Base-by-base conservation (phyloP, 2,888 invertebrate genomes). In the Drosophila pseudotalamancana region DNA sequence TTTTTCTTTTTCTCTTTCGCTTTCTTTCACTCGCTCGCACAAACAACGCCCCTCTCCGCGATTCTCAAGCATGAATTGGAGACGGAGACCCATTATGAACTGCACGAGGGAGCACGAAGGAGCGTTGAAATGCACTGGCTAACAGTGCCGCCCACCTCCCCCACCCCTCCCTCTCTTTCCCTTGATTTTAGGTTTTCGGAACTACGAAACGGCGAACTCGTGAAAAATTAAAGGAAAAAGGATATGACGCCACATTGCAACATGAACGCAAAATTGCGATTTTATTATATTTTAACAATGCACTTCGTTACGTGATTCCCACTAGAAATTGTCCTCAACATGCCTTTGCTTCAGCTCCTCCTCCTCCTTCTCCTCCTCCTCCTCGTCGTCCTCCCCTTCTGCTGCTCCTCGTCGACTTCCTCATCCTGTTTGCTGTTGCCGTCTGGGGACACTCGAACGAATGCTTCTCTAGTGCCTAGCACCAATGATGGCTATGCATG, bases 221-320 rank as follows among this genome's bases (percentile, higher is more conserved):
- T 80, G 84, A 88, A 83, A 83, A 83, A 88, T 83, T 88, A 83
- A 86, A 86, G 83, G 88, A 83, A 86, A 81, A 80, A 80, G 88
- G 83, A 83, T 83, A 86, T 83, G 84, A 88, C 83, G 83, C 83
- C 83, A 83, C 88, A 83, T 83, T 83, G 83, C 83, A 83, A 86
- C 83, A 83, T 88, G 88, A 83, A 83, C 83, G 87, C 88, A 88
- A 83, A 83, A 83, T 83, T 83, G 83, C 88, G 84, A 83, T 83
- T 83, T 83, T 83, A 83, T 83, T 83, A 88, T 83, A 86, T 83
- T 83, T 83, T 83, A 83, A 83, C 83, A 83, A 83, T 83, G 83
- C 88, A 88, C 87, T 83, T 83, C 88, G 83, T 83, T 83, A 88
- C 88, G 88, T 86, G 87, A 87, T 88, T 87, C 88, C 87, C 88